A percentile compares a stretch with the other conserved stretches of the same genome.
phyloP scores from a whole-genome alignment of 2,888 invertebrate species.

The Ophion ventricosus region DNA sequence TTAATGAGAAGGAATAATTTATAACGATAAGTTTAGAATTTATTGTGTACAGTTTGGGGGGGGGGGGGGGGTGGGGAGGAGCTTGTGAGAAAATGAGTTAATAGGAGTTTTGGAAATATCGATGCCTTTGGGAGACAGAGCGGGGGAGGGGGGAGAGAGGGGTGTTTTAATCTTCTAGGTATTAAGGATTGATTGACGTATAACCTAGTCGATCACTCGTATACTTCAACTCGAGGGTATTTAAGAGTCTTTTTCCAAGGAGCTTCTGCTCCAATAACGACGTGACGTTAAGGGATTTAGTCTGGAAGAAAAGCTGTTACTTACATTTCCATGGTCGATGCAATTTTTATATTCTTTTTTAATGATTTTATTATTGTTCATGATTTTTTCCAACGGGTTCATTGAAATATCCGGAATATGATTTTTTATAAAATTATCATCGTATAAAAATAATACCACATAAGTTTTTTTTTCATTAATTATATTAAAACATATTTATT shows the following conservation, averaged over 20 bases:
- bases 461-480: no score
- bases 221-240: slow-evolving; percentile 18
- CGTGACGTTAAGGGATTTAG: slow-evolving; percentile 23
- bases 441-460: no score
- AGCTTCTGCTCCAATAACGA: slow-evolving; percentile 25
- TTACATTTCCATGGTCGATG: neutral
- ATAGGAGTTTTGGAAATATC: slow-evolving; percentile 1
- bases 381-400: neutral
- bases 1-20: neutral
- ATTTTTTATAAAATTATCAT: neutral
- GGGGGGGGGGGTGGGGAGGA: fast-evolving
- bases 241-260: slow-evolving; percentile 16
- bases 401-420: no score
- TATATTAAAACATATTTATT: neutral
- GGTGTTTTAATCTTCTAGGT: slow-evolving; percentile 52
- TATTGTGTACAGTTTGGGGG: neutral
- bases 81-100: neutral
- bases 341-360: neutral
- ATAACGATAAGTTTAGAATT: no score
- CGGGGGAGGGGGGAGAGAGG: neutral
- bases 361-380: neutral
- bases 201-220: slow-evolving; percentile 27
- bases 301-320: neutral
- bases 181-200: slow-evolving; percentile 58
- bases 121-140: slow-evolving; percentile 7